Percentiles rank a stretch among this genome's conserved stretches.
These are phyloP conservation scores for Sturnira hondurensis DNA, from an alignment of 2,113 vertebrate species.

Conservation along the genomic window DNA sequence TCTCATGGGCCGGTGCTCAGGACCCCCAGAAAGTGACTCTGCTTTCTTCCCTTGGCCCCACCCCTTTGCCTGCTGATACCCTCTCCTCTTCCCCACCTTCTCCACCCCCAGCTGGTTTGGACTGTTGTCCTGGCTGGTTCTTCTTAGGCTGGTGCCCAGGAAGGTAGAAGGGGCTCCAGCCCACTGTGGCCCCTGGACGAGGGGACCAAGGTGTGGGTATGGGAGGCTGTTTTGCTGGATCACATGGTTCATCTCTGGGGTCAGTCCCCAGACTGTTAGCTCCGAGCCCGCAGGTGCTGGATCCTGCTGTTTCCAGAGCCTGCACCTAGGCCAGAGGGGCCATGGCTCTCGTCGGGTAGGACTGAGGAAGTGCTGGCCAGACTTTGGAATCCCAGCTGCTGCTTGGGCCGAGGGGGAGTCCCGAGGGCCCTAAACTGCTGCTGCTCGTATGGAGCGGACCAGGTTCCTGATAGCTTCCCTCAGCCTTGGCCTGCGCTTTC, in stretches of 20 bases:
- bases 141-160: not conserved
- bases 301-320: not conserved
- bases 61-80: not conserved
- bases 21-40: accelerated
- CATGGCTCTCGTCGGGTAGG: not conserved
- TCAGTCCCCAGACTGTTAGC: not conserved
- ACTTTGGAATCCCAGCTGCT: not conserved
- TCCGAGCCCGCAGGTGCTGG: not conserved
- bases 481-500: not conserved
- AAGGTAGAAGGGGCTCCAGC: not conserved
- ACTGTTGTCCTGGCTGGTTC: not conserved
- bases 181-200: not conserved
- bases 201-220: not conserved
- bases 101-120: not conserved
- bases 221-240: not conserved
- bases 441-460: accelerated
- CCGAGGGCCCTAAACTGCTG: not conserved
- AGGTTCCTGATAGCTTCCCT: not conserved
- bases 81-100: not conserved
- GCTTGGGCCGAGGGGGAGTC: not conserved
- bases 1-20: not conserved
- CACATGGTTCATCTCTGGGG: accelerated
- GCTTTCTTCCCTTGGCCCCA: accelerated
- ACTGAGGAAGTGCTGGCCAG: not conserved
- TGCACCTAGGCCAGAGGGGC: not conserved